Percentiles rank a stretch among this genome's conserved stretches.
Evolutionary conservation across 2,888 invertebrate species (phyloP).

Genomic region (Sarcophaga caerulescens): DNA sequence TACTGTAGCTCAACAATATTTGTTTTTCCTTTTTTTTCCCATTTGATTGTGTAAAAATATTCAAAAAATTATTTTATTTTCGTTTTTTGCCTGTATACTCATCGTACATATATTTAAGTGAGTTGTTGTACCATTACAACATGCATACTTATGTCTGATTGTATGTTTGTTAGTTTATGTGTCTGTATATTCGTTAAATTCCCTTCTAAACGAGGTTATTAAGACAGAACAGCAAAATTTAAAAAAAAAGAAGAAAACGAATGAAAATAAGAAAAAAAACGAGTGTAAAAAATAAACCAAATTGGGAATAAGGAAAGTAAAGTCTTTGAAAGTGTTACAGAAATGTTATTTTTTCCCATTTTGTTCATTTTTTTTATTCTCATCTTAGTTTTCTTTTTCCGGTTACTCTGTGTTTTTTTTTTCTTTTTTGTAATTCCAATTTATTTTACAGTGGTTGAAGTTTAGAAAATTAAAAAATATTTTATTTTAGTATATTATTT

Average conservation of each 20-base stretch:
- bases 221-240: slow-evolving; percentile 35
- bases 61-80: neutral
- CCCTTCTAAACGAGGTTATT: slow-evolving; percentile 61
- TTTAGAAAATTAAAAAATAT: too few relatives aligned
- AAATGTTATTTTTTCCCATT: slow-evolving; percentile 7
- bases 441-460: neutral
- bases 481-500: too few relatives aligned
- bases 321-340: slow-evolving; percentile 49
- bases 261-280: neutral
- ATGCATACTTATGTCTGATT: neutral
- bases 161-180: neutral
- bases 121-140: neutral
- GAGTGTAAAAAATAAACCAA: neutral
- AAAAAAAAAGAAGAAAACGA: neutral
- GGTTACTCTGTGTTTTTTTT: neutral
- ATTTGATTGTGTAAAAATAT: neutral
- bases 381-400: neutral
- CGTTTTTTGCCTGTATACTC: neutral
- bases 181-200: slow-evolving; percentile 50
- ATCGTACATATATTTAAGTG: neutral
- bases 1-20: too few relatives aligned
- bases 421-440: neutral
- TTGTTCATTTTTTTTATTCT: neutral
- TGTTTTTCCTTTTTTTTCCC: too few relatives aligned
- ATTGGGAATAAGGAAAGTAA: slow-evolving; percentile 22